A percentile compares a stretch with the other conserved stretches of the same genome.
phyloP scores from a whole-genome alignment of 2,888 invertebrate species.

The Chaitophorus viminalis region DNA sequence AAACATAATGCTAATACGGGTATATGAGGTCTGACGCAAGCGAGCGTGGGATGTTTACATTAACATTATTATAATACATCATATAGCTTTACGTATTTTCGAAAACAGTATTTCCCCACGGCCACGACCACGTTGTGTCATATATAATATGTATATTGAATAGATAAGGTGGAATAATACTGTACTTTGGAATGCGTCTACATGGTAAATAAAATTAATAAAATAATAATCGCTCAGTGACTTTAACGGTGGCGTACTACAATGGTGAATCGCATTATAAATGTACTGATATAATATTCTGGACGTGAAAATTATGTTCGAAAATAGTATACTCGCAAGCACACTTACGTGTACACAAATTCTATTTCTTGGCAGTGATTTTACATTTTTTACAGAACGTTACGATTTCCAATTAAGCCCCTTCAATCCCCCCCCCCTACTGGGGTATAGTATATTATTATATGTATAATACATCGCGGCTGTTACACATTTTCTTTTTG shows the following conservation, averaged over 20 bases:
- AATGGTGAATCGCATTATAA: background rate
- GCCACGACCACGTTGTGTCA: too few species aligned
- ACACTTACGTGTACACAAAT: background rate
- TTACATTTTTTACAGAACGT: background rate
- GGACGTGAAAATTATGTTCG: too few species aligned
- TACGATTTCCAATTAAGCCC: background rate
- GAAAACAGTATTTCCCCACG: background rate
- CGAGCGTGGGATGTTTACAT: background rate
- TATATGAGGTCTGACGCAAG: too few species aligned
- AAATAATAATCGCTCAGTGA: background rate
- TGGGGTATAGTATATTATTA: background rate
- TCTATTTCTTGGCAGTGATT: background rate
- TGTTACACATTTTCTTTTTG: slow-evolving; percentile 1
- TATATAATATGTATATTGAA: too few species aligned
- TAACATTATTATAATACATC: background rate
- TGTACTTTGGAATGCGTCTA: too few species aligned
- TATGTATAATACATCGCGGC: background rate
- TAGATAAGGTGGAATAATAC: too few species aligned
- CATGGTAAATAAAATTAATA: too few species aligned
- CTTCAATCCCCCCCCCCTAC: background rate
- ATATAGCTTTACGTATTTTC: slow-evolving; percentile 3
- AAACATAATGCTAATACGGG: background rate
- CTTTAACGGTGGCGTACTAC: background rate
- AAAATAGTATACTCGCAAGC: background rate
- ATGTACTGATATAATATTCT: background rate